Evolutionary conservation across 1,140 invertebrate genomes (phyloP).

Genomic region (Pogonus chalceus): DNA sequence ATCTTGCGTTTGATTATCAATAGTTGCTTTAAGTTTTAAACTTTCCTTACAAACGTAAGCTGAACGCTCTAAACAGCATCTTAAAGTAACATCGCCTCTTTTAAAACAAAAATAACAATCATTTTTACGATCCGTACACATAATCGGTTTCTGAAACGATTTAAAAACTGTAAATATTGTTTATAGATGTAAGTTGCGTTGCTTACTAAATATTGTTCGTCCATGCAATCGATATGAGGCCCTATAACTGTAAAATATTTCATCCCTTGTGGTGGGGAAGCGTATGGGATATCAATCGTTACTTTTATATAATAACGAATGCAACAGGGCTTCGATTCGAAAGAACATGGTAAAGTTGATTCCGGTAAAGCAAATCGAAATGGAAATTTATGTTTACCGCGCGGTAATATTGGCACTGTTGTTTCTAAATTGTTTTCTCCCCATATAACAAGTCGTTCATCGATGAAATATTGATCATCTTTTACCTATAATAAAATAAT

Average conservation of each 20-base stretch:
- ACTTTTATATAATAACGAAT: conserved; percentile 71
- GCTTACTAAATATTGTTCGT: conserved; percentile 70
- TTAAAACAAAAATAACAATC: conserved; percentile 69
- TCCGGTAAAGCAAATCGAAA: conserved; percentile 72
- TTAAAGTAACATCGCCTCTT: conserved; percentile 56
- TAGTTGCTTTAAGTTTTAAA: conserved; percentile 61
- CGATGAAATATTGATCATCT: conserved; percentile 75
- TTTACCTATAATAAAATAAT: conserved; percentile 39
- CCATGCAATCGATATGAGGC: conserved; percentile 79
- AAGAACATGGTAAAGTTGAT: conserved; percentile 66
- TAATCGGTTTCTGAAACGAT: conserved; percentile 53
- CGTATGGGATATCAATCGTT: conserved; percentile 73
- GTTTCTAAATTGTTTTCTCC: conserved; percentile 55
- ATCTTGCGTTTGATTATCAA: conserved; percentile 70
- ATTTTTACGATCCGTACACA: conserved; percentile 56
- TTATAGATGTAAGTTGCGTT: not conserved
- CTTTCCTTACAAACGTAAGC: conserved; percentile 77
- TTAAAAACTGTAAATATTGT: not conserved
- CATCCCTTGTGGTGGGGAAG: conserved; percentile 73
- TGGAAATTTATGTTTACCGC: conserved; percentile 65
- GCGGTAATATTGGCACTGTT: conserved; percentile 61
- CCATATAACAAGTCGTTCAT: conserved; percentile 66
- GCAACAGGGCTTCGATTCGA: conserved; percentile 68
- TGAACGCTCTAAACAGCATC: conserved; percentile 60
- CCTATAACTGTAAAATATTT: conserved; percentile 81